These are phyloP conservation scores for Verasper variegatus DNA, from an alignment of 2,113 vertebrate genomes.

Conservation along the genomic window DNA sequence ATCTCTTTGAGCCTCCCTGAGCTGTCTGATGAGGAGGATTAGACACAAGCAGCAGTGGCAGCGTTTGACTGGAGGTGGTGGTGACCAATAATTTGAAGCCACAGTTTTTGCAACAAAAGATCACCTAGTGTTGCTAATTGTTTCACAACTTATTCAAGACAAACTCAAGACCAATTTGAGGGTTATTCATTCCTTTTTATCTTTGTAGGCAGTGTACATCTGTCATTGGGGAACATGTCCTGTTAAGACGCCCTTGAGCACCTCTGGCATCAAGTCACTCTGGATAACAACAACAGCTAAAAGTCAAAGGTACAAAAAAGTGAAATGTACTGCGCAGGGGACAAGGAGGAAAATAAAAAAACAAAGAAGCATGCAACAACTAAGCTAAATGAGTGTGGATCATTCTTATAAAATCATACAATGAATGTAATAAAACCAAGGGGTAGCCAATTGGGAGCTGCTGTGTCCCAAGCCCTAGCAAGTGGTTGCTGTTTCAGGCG, in stretches of 20 bases:
- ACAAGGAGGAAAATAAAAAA: background rate
- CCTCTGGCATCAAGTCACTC: background rate
- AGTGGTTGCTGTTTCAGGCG: slow-evolving; percentile 16
- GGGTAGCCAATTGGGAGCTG: background rate
- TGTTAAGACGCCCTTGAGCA: slow-evolving; percentile 28
- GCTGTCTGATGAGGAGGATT: background rate
- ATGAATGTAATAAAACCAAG: background rate
- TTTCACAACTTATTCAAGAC: background rate
- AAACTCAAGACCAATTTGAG: background rate
- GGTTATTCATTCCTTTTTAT: background rate
- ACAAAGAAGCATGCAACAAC: background rate
- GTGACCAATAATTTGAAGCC: background rate
- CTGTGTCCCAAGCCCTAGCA: background rate
- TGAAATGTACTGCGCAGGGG: background rate
- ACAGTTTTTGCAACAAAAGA: background rate
- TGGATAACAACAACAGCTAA: background rate
- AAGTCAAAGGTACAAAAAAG: background rate
- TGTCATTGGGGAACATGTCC: background rate
- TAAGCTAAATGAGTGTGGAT: background rate
- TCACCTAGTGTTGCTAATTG: too few species aligned
- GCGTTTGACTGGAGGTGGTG: background rate
- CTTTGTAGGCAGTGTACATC: background rate
- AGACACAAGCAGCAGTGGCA: background rate
- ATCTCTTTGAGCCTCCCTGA: background rate
- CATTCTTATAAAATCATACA: background rate